Evolutionary conservation across 2,888 invertebrate species (phyloP), one percentile per base, ranked within the genome.

Genomic region (Trissonchulus latispiculum): DNA sequence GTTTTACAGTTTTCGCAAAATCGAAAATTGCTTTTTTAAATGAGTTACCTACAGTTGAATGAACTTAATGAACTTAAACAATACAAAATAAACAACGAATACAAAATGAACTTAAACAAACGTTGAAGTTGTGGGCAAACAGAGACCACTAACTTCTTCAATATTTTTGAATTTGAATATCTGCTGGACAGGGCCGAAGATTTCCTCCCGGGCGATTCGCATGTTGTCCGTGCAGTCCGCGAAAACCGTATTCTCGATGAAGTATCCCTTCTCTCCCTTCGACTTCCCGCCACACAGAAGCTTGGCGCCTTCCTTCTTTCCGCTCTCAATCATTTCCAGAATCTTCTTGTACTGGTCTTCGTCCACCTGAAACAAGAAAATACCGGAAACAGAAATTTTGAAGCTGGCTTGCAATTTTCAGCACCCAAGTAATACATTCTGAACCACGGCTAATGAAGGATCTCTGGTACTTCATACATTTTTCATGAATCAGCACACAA

Each of bases 111-210:
- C 18, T 59, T 23, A 59, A 59, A 59, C 59, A 59, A 59, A 59
- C n/a, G 18, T 23, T 59, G n/a, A 59, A 59, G 59, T n/a, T n/a
- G 18, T 59, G 59, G 59, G 18, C 59, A 59, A 23, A n/a, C 59
- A 23, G n/a, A 59, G 59, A 18, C n/a, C 89, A 73, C 93, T 89
- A 0, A 90, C 91, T 84, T 95, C 95, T 78, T 93, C 91, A 76
- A 93, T 83, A 32, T 88, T 85, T 75, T 91, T 90, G 86, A 96
- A 96, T 83, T 91, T 91, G 72, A 95, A 85, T 76, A 96, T 89
- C 84, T 93, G 93, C 86, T 95, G 94, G 36, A 96, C 95, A 0
- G 96, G 95, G 0, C 95, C 95, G 84, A 96, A 96, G 78, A 94
- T 93, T 36, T 86, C 86, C 74, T 86, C 85, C 70, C 80, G 83